Base-by-base conservation (phyloP, 2,797 vertebrate species). In the Nyctalus aviator region DNA sequence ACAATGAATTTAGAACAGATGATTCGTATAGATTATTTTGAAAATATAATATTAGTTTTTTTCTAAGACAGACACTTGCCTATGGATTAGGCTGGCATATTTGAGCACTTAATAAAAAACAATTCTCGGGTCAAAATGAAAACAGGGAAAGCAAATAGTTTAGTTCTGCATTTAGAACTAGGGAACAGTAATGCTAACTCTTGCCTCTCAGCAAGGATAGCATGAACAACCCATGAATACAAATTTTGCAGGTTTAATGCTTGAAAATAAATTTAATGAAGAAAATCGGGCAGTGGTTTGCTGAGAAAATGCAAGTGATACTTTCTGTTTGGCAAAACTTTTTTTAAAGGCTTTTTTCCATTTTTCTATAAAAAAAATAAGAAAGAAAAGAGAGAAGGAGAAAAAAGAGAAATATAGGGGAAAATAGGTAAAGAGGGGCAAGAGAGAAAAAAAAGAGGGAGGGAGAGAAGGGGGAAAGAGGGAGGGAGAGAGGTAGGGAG, bases 1-100 rank as follows among this genome's bases (percentile, higher is more conserved):
- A 82, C 44, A 86, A 73, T 90, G 69, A 85, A 91, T 82, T 96
- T 91, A 91, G 91, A 94, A 78, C 57, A 96, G 57, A 95, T 88
- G 57, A 93, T 82, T 91, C 68, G 18, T 66, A 15, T 71, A 69
- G 7, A 84, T 37, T 62, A 68, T 46, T 95, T 77, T 86, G 17
- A 87, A 94, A 90, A 84, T 53, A 76, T 1, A 88, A 73, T 89
- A 92, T 73, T 41, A 35, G 62, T 4, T 75, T 55, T 87, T 92
- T 93, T 90, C 83, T 71, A 62, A 53, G 53, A 41, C n/a, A 82
- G 32, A 90, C 14, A 27, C 32, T 75, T 93, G 68, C 8, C 46
- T 89, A 30, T 50, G 30, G 41, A 73, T 72, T 76, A 72, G 57
- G 27, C 32, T 92, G 57, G 35, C 17, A 44, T 68, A 93, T 73